A percentile compares a stretch with the other conserved stretches of the same genome.
phyloP scores from a whole-genome alignment of 1,140 invertebrate genomes.

The Venustaconcha ellipsiformis region DNA sequence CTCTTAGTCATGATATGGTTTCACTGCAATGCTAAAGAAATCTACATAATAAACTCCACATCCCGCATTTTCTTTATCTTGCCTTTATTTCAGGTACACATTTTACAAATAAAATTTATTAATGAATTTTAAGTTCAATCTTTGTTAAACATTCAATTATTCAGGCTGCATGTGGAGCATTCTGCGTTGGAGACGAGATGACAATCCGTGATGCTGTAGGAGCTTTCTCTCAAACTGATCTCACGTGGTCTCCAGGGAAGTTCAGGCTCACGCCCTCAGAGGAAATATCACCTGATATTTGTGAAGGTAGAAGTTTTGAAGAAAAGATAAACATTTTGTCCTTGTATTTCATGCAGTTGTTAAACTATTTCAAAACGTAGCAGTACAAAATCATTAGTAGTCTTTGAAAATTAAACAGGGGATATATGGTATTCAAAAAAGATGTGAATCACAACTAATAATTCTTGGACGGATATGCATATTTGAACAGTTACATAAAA shows the following conservation, averaged over 20 bases:
- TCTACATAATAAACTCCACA: too few relatives aligned
- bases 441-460: too few relatives aligned
- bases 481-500: too few relatives aligned
- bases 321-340: neutral
- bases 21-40: too few relatives aligned
- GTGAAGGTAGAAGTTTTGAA: conserved; percentile 38
- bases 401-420: neutral
- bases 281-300: conserved; percentile 64
- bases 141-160: too few relatives aligned
- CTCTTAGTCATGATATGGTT: too few relatives aligned
- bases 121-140: too few relatives aligned
- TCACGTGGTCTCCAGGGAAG: conserved; percentile 78
- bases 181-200: conserved; percentile 89
- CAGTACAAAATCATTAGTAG: neutral
- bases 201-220: conserved; percentile 85
- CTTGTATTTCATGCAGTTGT: neutral
- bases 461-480: too few relatives aligned
- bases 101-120: too few relatives aligned
- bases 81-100: too few relatives aligned
- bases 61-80: too few relatives aligned
- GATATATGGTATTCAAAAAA: too few relatives aligned
- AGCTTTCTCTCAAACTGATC: conserved; percentile 81
- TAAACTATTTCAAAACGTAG: neutral
- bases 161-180: conserved; percentile 86
- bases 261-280: conserved; percentile 70